A percentile compares a stretch with the other conserved stretches of the same genome.
phyloP scores from a whole-genome alignment of 2,113 vertebrate genomes.

The Melanotaenia duboulayi region DNA sequence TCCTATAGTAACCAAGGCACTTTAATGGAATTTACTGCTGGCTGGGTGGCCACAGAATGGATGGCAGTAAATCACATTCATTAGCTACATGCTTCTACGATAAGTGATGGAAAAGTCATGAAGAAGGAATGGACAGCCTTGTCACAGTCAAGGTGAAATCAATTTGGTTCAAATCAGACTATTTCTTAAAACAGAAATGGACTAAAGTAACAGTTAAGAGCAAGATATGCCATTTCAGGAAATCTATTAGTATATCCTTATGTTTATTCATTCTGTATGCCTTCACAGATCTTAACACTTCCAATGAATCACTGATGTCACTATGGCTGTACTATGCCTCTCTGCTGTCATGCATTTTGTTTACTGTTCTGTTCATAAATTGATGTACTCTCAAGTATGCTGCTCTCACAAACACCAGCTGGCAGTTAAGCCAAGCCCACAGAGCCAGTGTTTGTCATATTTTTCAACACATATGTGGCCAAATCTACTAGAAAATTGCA shows the following conservation, averaged over 20 bases:
- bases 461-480: constrained; percentile 36
- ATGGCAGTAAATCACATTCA: constrained; percentile 51
- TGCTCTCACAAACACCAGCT: constrained; percentile 39
- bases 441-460: constrained; percentile 32
- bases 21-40: constrained; percentile 54
- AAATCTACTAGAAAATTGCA: constrained; percentile 60
- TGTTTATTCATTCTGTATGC: constrained; percentile 11
- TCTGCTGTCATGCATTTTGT: constrained; percentile 18
- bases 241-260: not conserved
- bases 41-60: constrained; percentile 39
- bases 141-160: constrained; percentile 6
- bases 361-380: constrained; percentile 41
- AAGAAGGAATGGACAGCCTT: constrained; percentile 29
- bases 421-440: constrained; percentile 38
- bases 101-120: constrained; percentile 44
- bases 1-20: constrained; percentile 42
- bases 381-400: constrained; percentile 10
- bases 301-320: constrained; percentile 14
- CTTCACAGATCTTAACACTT: not conserved
- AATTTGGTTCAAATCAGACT: not conserved
- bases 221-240: not conserved
- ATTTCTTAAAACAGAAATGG: not conserved
- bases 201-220: not conserved
- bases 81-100: constrained; percentile 32
- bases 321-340: not conserved